phyloP scores from a whole-genome alignment of 2,888 invertebrate species.

The Ecliptopera silaceata region DNA sequence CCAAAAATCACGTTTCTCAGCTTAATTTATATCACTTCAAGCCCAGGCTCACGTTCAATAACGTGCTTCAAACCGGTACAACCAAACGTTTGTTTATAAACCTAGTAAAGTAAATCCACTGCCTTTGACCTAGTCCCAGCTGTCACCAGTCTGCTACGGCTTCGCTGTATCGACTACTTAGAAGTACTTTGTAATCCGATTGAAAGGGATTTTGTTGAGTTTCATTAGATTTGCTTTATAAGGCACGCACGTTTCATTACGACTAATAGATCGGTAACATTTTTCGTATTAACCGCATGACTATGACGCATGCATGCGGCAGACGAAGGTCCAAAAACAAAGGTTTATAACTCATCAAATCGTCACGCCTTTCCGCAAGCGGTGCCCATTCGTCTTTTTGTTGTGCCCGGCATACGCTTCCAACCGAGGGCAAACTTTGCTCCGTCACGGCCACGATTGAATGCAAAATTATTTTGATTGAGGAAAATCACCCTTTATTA shows the following conservation, averaged over 20 bases:
- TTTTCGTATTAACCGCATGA: background rate
- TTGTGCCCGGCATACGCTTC: conserved; percentile 38
- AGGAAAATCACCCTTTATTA: conserved; percentile 53
- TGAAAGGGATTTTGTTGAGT: conserved; percentile 41
- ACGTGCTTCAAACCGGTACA: conserved; percentile 21
- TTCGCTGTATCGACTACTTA: conserved; percentile 50
- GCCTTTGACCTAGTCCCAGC: conserved; percentile 63
- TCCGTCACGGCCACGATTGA: conserved; percentile 44
- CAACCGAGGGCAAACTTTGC: conserved; percentile 45
- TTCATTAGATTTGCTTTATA: conserved; percentile 37
- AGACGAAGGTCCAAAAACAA: conserved; percentile 21
- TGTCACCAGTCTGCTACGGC: conserved; percentile 47
- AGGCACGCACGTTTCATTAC: conserved; percentile 21
- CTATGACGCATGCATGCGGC: conserved; percentile 25
- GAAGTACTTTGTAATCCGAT: conserved; percentile 56
- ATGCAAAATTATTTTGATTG: conserved; percentile 52
- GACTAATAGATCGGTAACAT: background rate
- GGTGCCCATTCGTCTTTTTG: conserved; percentile 33
- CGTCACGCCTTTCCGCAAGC: conserved; percentile 38
- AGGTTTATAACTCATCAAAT: conserved; percentile 32
- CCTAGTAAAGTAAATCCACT: conserved; percentile 44
- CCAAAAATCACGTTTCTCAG: conserved; percentile 18
- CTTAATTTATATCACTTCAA: conserved; percentile 4
- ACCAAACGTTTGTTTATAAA: conserved; percentile 29
- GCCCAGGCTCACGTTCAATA: conserved; percentile 9